These are phyloP conservation scores for Drusus annulatus DNA, from an alignment of 1,140 invertebrate species.

Conservation along the genomic window DNA sequence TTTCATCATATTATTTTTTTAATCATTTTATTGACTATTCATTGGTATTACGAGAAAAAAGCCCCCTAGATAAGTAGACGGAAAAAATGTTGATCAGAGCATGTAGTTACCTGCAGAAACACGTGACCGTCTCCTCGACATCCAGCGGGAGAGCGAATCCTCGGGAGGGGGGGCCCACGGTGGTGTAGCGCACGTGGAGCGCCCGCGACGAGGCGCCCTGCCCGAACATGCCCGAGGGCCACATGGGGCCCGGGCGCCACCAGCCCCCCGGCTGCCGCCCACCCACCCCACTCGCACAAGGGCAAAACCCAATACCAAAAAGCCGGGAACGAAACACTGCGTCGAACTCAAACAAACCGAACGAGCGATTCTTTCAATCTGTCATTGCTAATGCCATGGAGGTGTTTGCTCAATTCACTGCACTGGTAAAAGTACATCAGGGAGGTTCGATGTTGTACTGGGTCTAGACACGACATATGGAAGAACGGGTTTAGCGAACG, in stretches of 20 bases:
- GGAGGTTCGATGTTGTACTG: not conserved
- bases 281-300: not conserved
- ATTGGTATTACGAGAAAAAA: no score
- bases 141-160: slow-evolving; percentile 73
- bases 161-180: slow-evolving; percentile 62
- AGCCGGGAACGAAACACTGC: not conserved
- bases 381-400: no score
- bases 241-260: slow-evolving; percentile 56
- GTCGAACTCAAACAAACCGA: no score
- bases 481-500: not conserved
- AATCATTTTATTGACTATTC: no score
- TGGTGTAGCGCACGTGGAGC: slow-evolving; percentile 69
- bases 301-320: not conserved
- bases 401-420: not conserved
- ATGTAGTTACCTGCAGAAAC: slow-evolving; percentile 78
- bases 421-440: not conserved
- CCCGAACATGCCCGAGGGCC: slow-evolving; percentile 66
- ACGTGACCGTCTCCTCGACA: slow-evolving; percentile 81
- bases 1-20: no score
- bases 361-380: no score
- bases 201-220: slow-evolving; percentile 64
- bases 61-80: no score
- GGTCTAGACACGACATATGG: not conserved
- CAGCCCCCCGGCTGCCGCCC: not conserved
- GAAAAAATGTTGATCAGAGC: not conserved